Base-by-base conservation (phyloP, 2,797 vertebrate genomes). In the Rhynchonycteris naso region DNA sequence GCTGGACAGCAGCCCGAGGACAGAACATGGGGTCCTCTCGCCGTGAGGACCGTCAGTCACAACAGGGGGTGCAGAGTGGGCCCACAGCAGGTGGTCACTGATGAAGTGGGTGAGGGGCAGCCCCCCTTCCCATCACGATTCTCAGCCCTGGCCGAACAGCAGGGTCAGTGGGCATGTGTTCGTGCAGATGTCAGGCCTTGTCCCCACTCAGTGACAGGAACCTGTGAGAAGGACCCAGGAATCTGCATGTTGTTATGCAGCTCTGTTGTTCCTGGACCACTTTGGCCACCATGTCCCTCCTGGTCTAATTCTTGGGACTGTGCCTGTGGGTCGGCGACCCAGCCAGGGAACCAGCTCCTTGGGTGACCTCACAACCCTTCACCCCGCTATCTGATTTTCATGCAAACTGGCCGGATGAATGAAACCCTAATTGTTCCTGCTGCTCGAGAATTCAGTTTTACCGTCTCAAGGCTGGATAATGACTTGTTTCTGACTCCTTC, bases 81-180 rank as follows among this genome's bases (percentile, higher is more conserved):
- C 22, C 16, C 0, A 0, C 16, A 12, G 38, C 1, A 0, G 1
- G 26, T 9, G 19, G 30, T 35, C 10, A 6, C 33, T 6, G 38
- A 43, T 72, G 79, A 61, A 33, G 33, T 11, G 13, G 30, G 21
- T 0, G 4, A 1, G 56, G 58, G 58, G 61, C 1, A 11, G 50
- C 1, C 72, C 50, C 8, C 11, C 30, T 4, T 9, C 26, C 13
- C 0, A 4, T 1, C 38, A 2, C 1, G 26, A 69, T 3, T 2
- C 18, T 71, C 19, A 10, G 1, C 35, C 2, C 21, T 11, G n/a
- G 80, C 54, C 30, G 19, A 24, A 26, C 35, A 26, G 28, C 12
- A 43, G 38, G 21, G 43, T 18, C 5, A 0, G 47, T 38, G 0
- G n/a, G 4, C 0, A 1, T 2, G 10, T 7, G 54, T 35, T 28